Evolutionary conservation across 2,888 invertebrate genomes (phyloP).

Genomic region (Neoascia interrupta): DNA sequence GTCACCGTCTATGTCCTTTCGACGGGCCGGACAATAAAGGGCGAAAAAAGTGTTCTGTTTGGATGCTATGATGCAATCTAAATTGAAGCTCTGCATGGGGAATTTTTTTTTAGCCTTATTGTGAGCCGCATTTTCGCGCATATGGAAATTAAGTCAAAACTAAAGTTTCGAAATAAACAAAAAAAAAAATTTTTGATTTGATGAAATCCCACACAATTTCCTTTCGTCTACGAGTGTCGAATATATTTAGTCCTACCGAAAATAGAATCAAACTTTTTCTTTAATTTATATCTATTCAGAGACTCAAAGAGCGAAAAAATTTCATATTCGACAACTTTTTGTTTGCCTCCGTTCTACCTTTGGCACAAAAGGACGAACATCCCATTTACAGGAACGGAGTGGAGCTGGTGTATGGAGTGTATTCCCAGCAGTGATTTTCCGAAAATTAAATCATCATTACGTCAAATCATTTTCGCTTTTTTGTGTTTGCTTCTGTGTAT

Average conservation of each 20-base stretch:
- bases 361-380: background rate
- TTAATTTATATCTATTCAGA: conserved; percentile 50
- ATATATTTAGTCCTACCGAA: too few species aligned
- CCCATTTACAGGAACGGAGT: background rate
- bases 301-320: background rate
- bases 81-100: conserved; percentile 8
- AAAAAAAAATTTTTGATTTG: conserved; percentile 22
- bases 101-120: too few species aligned
- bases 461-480: conserved; percentile 69
- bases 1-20: background rate
- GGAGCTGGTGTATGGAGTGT: background rate
- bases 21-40: conserved; percentile 15
- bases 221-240: too few species aligned
- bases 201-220: background rate
- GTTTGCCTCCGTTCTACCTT: background rate
- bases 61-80: conserved; percentile 53
- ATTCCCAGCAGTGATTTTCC: conserved; percentile 66
- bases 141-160: conserved; percentile 13
- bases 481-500: conserved; percentile 41
- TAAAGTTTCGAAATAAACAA: conserved; percentile 23
- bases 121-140: too few species aligned
- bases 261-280: conserved; percentile 31
- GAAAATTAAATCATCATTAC: conserved; percentile 69
- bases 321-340: conserved; percentile 36
- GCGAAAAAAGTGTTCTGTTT: conserved; percentile 20